These are phyloP conservation scores for Crotalus viridis DNA, from an alignment of 2,113 vertebrate genomes.

Conservation along the genomic window DNA sequence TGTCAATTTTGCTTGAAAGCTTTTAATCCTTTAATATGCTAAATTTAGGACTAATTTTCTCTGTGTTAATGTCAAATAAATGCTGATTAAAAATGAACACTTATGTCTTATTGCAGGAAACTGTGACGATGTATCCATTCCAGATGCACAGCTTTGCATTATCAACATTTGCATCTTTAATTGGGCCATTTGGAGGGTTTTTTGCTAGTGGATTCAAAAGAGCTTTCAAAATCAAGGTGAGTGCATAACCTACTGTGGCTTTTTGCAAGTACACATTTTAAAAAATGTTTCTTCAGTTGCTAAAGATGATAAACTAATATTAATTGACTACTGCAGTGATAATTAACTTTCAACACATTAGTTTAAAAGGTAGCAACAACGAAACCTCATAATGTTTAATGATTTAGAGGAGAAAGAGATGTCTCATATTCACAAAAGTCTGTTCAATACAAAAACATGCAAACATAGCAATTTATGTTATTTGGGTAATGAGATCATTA, in stretches of 20 bases:
- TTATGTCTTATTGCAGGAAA: constrained; percentile 72
- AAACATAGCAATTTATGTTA: not conserved
- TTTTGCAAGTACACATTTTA: not conserved
- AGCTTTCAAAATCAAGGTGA: constrained; percentile 98
- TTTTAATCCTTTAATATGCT: not conserved
- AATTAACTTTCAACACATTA: not conserved
- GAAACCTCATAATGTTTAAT: not conserved
- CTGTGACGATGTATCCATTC: constrained; percentile 90
- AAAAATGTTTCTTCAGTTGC: not conserved
- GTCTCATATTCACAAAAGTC: not conserved
- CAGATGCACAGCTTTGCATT: constrained; percentile 94
- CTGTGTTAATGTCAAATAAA: not conserved
- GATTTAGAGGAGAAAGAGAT: not conserved
- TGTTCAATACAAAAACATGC: not conserved
- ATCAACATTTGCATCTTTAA: constrained; percentile 90
- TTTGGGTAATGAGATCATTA: not conserved
- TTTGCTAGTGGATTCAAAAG: constrained; percentile 98
- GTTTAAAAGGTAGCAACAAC: not conserved
- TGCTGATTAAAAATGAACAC: not conserved
- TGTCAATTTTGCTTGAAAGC: not conserved
- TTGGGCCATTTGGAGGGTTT: constrained; percentile 97
- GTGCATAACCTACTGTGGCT: not conserved
- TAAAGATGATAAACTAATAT: not conserved
- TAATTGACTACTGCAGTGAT: not conserved
- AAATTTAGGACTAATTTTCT: not conserved